Evolutionary conservation across 2,797 vertebrate species (phyloP).

Genomic region (Takifugu rubripes): DNA sequence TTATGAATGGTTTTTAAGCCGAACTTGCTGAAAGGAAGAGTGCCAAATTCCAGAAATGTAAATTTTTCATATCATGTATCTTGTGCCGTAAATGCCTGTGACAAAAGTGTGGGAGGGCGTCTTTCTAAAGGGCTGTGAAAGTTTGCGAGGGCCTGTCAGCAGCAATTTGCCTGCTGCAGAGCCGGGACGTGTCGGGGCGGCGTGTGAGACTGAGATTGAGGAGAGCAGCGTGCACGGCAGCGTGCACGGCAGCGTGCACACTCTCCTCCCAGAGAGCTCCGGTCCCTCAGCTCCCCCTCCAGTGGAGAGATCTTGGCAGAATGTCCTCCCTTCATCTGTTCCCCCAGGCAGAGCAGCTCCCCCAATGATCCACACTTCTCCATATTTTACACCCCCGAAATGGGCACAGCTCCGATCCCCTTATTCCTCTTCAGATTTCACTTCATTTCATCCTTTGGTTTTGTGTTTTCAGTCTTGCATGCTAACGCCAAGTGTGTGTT

Average conservation of each 20-base stretch:
- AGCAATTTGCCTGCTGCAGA: constrained; percentile 71
- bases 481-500: constrained; percentile 74
- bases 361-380: constrained; percentile 79
- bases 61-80: constrained; percentile 73
- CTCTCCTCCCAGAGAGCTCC: constrained; percentile 73
- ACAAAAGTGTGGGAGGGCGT: constrained; percentile 80
- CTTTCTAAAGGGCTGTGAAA: constrained; percentile 78
- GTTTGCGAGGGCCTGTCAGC: constrained; percentile 76
- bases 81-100: constrained; percentile 75
- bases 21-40: constrained; percentile 58
- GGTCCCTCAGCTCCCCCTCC: constrained; percentile 71
- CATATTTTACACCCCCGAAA: constrained; percentile 81
- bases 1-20: constrained; percentile 74
- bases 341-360: constrained; percentile 78
- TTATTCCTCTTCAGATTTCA: constrained; percentile 75
- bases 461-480: constrained; percentile 74
- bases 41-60: constrained; percentile 72
- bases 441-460: constrained; percentile 74
- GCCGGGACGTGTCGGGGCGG: constrained; percentile 73
- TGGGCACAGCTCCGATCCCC: constrained; percentile 77
- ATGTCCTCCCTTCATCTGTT: constrained; percentile 79
- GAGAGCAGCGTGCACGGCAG: constrained; percentile 72
- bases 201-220: constrained; percentile 77
- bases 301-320: constrained; percentile 79
- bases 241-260: constrained; percentile 59